Percentiles rank a stretch among this genome's conserved stretches.
Evolutionary conservation across 2,888 invertebrate species (phyloP).

Genomic region (Monopis laevigella): DNA sequence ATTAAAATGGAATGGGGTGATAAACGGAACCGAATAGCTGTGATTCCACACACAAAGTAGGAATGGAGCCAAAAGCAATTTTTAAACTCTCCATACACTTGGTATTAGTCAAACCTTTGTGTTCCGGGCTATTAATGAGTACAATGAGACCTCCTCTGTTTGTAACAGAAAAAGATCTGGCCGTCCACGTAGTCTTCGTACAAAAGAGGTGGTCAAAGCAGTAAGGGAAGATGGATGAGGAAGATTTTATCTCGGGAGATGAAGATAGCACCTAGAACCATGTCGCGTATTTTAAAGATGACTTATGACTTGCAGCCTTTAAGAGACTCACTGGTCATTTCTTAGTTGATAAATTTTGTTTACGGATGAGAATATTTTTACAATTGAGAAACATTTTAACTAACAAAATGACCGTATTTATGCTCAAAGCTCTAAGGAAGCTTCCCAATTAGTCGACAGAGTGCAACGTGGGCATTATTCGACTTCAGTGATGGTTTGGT

Average conservation of each 20-base stretch:
- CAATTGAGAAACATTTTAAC: constrained; percentile 13
- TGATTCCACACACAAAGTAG: constrained; percentile 14
- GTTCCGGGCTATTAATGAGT: constrained; percentile 15
- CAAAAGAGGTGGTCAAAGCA: constrained; percentile 17
- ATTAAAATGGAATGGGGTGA: too few relatives aligned
- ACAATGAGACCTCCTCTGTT: too few relatives aligned
- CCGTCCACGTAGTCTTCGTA: constrained; percentile 16
- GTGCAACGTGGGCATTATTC: constrained; percentile 18
- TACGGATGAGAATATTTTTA: constrained; percentile 12
- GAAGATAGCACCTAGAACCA: constrained; percentile 18
- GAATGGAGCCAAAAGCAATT: too few relatives aligned
- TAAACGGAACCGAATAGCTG: constrained; percentile 1
- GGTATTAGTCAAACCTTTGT: constrained; percentile 13
- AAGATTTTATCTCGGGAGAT: constrained; percentile 17
- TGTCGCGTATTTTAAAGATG: constrained; percentile 17
- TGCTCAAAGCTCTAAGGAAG: too few relatives aligned
- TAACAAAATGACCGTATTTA: constrained; percentile 17
- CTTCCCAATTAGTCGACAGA: constrained; percentile 18
- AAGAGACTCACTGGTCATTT: constrained; percentile 11
- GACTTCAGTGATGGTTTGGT: constrained; percentile 19
- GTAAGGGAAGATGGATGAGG: constrained; percentile 16
- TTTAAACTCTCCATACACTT: too few relatives aligned
- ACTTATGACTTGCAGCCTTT: constrained; percentile 17
- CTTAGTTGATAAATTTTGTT: constrained; percentile 12
- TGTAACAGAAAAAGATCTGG: too few relatives aligned